Base-by-base conservation (phyloP, 2,888 invertebrate genomes). In the Nemotelus nigrinus region DNA sequence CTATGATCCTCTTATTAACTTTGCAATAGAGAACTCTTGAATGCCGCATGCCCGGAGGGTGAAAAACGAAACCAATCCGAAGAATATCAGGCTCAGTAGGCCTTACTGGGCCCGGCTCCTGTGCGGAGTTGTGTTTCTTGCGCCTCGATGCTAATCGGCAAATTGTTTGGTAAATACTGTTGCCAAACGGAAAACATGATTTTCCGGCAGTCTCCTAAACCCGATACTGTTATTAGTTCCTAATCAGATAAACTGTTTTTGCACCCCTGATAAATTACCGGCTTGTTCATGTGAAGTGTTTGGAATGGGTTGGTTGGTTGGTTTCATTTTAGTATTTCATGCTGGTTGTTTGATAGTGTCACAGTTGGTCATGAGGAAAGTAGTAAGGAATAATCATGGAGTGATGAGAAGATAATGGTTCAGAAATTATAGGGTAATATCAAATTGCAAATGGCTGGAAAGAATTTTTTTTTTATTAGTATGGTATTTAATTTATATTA, bases 181-280 rank as follows among this genome's bases (percentile, higher is more conserved):
- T 74, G 57, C 74, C 74, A 74, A 74, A 60, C 4, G 74, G 74
- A 60, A 74, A 47, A 74, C 74, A 74, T 60, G 63, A 74, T 74
- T 74, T 60, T 63, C 74, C 74, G 74, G 63, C 50, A 60, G 10
- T 74, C 53, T 45, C 8, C 47, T 57, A 63, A 74, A 74, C 41
- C 60, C 74, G 81, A 81, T 80, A 81, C 81, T 81, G 81, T 81
- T 81, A 81, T 81, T 81, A 81, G 80, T 81, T 81, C 75, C 68
- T 78, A 79, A 80, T 80, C 78, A 79, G 70, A 77, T 50, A 57
- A 71, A 74, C 72, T 39, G 60, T 74, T 41, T 43, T 45, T 60
- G 63, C 47, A 60, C 39, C 50, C 63, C 48, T 63, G 39, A 41
- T 43, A 43, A 6, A 7, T 43, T 70, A 53, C 7, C 50, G 43